These are phyloP conservation scores for Acrobasis consociella DNA, from an alignment of 2,888 invertebrate genomes.

Conservation along the genomic window DNA sequence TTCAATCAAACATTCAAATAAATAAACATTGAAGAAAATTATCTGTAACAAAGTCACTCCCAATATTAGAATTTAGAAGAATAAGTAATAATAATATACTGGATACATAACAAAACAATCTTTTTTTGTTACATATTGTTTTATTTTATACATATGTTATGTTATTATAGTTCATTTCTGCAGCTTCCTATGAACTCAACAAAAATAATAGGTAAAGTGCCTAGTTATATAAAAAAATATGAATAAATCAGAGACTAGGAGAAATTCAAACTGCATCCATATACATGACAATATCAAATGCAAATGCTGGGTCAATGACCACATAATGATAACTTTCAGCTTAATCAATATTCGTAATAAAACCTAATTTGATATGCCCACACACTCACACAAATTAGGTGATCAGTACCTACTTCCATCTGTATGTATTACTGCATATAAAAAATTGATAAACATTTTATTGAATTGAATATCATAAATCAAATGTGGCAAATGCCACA, in stretches of 20 bases:
- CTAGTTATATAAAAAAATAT: background rate
- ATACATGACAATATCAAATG: conserved; percentile 9
- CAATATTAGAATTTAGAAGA: too few species aligned
- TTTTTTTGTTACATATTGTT: too few species aligned
- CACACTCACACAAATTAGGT: background rate
- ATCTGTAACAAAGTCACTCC: too few species aligned
- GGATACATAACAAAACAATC: too few species aligned
- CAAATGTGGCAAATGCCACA: too few species aligned
- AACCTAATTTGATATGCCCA: conserved; percentile 4
- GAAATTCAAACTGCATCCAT: conserved; percentile 17
- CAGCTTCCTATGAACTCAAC: background rate
- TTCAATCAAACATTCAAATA: too few species aligned
- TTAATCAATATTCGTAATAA: conserved; percentile 11
- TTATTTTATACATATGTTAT: too few species aligned
- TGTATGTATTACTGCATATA: background rate
- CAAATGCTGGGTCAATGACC: conserved; percentile 9
- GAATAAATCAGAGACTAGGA: conserved; percentile 4
- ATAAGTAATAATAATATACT: too few species aligned
- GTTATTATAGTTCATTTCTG: too few species aligned
- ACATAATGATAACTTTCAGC: background rate
- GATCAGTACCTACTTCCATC: background rate
- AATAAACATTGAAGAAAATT: too few species aligned
- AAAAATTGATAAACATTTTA: too few species aligned
- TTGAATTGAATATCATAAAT: too few species aligned
- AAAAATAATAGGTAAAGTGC: background rate